Evolutionary conservation across 1,140 invertebrate genomes (phyloP), one percentile per base, ranked within the genome.

Genomic region (Papilio machaon): DNA sequence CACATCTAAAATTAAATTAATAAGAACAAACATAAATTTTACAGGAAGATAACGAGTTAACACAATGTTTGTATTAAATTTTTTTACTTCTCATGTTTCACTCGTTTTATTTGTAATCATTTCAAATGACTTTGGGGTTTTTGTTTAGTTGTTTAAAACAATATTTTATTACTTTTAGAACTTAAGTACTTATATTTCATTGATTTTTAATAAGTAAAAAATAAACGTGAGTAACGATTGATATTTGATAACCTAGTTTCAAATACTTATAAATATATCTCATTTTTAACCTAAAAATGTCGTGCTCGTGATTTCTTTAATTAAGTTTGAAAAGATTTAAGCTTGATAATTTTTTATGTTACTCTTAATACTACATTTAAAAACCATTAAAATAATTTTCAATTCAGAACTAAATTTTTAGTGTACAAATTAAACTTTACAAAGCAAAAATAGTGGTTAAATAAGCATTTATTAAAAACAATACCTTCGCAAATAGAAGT

Each of bases 1-100:
- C 17, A 77, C 13, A 38, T 77, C 75, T 58, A 54, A 77, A 77
- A 58, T 54, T 54, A 77, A 58, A 77, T 52, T 77, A 76, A 54
- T 52, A 76, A 76, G 4, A 76, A 46, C 38, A 52, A 75, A 38
- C 10, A 52, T 38, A n/a, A 38, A 58, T 35, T 30, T 17, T 70
- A 70, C 64, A 38, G 15, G n/a, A 35, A 35, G 64, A 35, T 1
- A 70, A 70, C 6, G 30, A 67, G 30, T 67, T 35, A 67, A 35
- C 23, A 70, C 30, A 15, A 30, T 35, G 64, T 67, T 67, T 67
- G 30, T 67, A 8, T 67, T 23, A 64, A 3, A 3, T 15, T 54
- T 54, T 67, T 67, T 9, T 11, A 35, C 10, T 15, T 30, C 54
- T 58, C 54, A 58, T 58, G 8, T 54, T n/a, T 54, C 54, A 19